Conservation (phyloP, 2,888 invertebrate genomes). For the Drosophila fungiperda region DNA sequence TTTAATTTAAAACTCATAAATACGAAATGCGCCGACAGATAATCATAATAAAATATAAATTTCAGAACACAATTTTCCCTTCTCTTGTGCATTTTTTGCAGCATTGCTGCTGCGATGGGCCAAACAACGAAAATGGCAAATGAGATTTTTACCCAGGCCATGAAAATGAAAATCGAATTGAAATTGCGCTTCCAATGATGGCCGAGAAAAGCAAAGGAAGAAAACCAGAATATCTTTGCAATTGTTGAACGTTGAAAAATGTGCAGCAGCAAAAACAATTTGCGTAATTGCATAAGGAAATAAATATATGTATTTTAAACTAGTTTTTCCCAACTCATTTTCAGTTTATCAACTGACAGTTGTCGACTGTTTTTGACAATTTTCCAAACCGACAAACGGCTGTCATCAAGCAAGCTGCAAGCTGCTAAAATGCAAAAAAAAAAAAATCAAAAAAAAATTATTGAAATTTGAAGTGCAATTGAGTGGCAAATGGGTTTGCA, state of each 20-base stretch:
- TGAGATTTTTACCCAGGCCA: conserved; percentile 47
- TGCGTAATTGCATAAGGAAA: conserved; percentile 55
- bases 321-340: conserved; percentile 17
- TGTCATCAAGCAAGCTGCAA: conserved; percentile 24
- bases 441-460: conserved; percentile 39
- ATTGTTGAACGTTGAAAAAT: conserved; percentile 20
- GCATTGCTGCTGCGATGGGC: background rate
- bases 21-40: conserved; percentile 72
- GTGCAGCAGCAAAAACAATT: conserved; percentile 49
- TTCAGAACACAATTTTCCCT: conserved; percentile 47
- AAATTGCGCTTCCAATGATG: conserved; percentile 28
- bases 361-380: conserved; percentile 46
- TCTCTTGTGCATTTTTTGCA: background rate
- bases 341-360: conserved; percentile 42
- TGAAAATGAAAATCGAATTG: conserved; percentile 50
- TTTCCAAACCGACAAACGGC: conserved; percentile 27
- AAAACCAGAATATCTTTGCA: background rate
- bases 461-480: conserved; percentile 66
- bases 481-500: conserved; percentile 66
- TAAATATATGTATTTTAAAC: background rate
- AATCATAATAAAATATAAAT: conserved; percentile 76
- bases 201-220: background rate
- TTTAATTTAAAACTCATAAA: conserved; percentile 82
- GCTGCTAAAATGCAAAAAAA: conserved; percentile 49
- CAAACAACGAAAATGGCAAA: conserved; percentile 61